Evolutionary conservation across 2,797 vertebrate species (phyloP), one percentile per base, ranked within the genome.

Genomic region (Sebastes kiyomatsui): DNA sequence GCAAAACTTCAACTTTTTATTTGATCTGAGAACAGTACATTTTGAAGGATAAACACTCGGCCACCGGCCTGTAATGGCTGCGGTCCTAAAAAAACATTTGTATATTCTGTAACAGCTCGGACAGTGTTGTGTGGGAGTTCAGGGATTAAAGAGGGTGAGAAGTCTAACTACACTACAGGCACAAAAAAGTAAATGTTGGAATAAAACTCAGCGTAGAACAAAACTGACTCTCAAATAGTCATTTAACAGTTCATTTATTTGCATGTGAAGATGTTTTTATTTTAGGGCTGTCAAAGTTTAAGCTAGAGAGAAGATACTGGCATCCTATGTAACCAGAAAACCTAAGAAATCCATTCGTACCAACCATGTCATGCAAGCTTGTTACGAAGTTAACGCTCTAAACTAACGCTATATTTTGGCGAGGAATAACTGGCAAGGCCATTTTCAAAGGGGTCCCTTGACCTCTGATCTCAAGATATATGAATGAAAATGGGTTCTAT

Each of bases 271-370:
- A 27, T 62, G 4, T 23, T 1, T 71, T 20, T 27, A 23, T 75
- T 20, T 54, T 4, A 54, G 18, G 18, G 46, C 18, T 49, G 46
- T 20, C 46, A 49, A 49, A 49, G 7, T 20, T 49, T 4, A 49
- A 20, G 3, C 38, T 42, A 49, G 0, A 20, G 42, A 0, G 16
- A 49, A 49, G 46, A 0, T 49, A 49, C 46, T 49, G 46, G 0
- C 0, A 46, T 49, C 1, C 0, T 20, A 20, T 20, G 46, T 0
- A 49, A 49, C 0, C 7, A 0, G 46, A 49, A 49, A 49, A 18
- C 18, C 18, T 49, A 18, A 49, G 7, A 0, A 18, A 49, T 20
- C 18, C 0, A 49, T 49, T 49, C 0, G 16, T 20, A 20, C 18
- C 46, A 49, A 49, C 16, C 18, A 49, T 20, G 46, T 49, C 46